Evolutionary conservation across 2,113 vertebrate species (phyloP), one percentile per base, ranked within the genome.

Genomic region (Charina bottae): DNA sequence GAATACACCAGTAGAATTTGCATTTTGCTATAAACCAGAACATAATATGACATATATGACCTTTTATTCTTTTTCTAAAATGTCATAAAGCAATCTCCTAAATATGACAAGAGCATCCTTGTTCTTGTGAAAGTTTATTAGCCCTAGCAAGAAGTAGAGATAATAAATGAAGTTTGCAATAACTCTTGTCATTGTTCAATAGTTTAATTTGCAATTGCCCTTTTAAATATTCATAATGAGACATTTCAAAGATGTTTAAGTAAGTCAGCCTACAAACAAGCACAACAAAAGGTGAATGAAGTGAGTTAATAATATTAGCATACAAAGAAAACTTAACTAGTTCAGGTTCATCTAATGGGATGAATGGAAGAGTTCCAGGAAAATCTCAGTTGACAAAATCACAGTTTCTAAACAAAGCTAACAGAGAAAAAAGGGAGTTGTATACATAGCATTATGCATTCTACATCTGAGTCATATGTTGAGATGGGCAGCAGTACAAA

Each of bases 121-220:
- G 8, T 17, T 93, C 93, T 90, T 78, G 28, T 62, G 0, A 83
- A 24, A 54, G 15, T 19, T 95, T 89, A 91, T 87, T 85, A 93
- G 46, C 89, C 78, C 88, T 88, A 59, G 37, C 56, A 86, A 96
- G 24, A 0, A 94, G 0, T 83, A 8, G 53, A 87, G 94, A 85
- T 85, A 90, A 94, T 87, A 72, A 91, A 60, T 94, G 60, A 93
- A 62, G 58, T 10, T 60, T 17, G 21, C 56, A 1, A 78, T 78
- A 78, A 91, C 37, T 55, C 4, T 83, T 54, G 37, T 92, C 93
- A 85, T 85, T 96, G 95, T 64, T 86, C 49, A 87, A 83, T 60
- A 83, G 6, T 93, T 90, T 93, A 21, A 92, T 97, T 95, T 94
- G 58, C 90, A 95, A 62, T 60, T 95, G 91, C 95, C 95, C 95